A percentile compares a stretch with the other conserved stretches of the same genome.
phyloP scores from a whole-genome alignment of 1,140 invertebrate species.

The Leptestheria dahalacensis region DNA sequence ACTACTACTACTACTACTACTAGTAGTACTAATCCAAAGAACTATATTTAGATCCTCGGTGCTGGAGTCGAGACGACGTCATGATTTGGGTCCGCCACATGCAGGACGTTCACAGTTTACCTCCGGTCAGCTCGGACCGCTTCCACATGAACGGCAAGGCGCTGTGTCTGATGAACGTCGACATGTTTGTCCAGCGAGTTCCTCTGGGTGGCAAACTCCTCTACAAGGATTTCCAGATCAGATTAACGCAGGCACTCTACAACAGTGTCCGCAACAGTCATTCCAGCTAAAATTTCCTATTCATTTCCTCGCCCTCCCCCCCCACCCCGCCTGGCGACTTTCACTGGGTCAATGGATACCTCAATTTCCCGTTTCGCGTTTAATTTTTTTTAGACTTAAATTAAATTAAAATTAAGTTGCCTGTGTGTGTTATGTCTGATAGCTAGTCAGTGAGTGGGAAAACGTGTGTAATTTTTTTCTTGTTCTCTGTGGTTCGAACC shows the following conservation, averaged over 20 bases:
- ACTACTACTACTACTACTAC: neutral
- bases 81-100: constrained; percentile 43
- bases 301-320: neutral
- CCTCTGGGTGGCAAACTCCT: constrained; percentile 48
- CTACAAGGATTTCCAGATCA: constrained; percentile 38
- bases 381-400: neutral
- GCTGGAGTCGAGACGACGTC: constrained; percentile 49
- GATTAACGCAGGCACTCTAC: constrained; percentile 30
- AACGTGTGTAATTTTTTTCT: neutral
- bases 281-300: neutral
- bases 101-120: constrained; percentile 40
- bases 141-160: constrained; percentile 66
- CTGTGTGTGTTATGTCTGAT: neutral
- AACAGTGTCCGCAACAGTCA: neutral
- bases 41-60: constrained; percentile 39
- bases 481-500: neutral
- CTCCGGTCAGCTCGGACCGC: constrained; percentile 36
- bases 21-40: neutral
- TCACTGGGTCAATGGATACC: neutral
- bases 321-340: neutral
- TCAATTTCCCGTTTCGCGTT: neutral
- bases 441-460: neutral
- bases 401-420: neutral
- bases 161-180: constrained; percentile 51
- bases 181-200: constrained; percentile 53